phyloP scores from a whole-genome alignment of 2,888 invertebrate species.

The Hylaea fasciaria region DNA sequence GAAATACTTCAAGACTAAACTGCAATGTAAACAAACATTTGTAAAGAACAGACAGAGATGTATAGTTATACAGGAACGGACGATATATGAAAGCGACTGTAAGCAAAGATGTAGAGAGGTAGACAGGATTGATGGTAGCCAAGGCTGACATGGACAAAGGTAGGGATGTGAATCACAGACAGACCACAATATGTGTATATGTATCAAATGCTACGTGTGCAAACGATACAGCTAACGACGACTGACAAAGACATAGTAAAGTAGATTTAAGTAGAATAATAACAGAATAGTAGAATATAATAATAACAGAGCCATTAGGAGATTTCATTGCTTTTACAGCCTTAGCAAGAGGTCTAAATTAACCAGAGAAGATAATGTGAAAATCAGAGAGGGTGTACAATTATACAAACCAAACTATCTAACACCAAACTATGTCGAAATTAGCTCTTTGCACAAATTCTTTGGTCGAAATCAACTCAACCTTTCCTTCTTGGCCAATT shows the following conservation, averaged over 20 bases:
- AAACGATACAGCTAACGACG: neutral
- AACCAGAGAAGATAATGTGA: too few species aligned
- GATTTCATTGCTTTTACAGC: too few species aligned
- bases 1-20: neutral
- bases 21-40: constrained; percentile 12
- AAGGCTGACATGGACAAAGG: constrained; percentile 50
- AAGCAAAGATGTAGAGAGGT: constrained; percentile 44
- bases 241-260: neutral
- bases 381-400: too few species aligned
- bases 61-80: constrained; percentile 5
- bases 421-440: neutral
- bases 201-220: neutral
- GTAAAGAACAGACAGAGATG: constrained; percentile 6
- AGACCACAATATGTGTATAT: constrained; percentile 13
- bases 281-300: too few species aligned
- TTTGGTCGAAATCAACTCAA: constrained; percentile 33
- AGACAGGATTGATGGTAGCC: constrained; percentile 47
- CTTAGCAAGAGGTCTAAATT: too few species aligned
- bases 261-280: too few species aligned
- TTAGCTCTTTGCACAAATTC: neutral
- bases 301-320: too few species aligned
- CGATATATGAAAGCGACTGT: constrained; percentile 35
- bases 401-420: too few species aligned
- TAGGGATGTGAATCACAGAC: constrained; percentile 52
- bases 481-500: constrained; percentile 25